Evolutionary conservation across 2,113 vertebrate species (phyloP), one percentile per base, ranked within the genome.

Genomic region (Jaculus jaculus): DNA sequence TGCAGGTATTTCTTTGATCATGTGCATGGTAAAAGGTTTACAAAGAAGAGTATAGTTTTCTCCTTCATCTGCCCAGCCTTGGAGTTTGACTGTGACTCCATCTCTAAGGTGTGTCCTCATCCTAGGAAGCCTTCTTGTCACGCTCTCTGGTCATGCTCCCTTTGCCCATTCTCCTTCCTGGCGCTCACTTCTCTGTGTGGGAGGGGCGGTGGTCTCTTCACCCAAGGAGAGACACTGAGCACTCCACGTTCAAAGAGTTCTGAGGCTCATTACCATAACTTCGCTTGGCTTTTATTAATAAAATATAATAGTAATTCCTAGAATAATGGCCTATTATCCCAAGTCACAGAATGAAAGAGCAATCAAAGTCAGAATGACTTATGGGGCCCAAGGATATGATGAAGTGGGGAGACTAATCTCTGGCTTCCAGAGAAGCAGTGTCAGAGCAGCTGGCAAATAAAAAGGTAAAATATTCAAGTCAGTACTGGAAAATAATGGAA

Each of bases 281-380:
- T 92, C 69, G 42, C 28, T 90, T 39, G 20, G 72, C 81, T 90
- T 87, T 94, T 95, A 96, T 97, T 98, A 97, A 98, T 98, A 98
- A 97, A 97, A 96, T 96, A 96, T 96, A 94, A 96, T 58, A 89
- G 95, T 92, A 96, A 95, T 97, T 97, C 95, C 60, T 92, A 96
- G 96, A 97, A 97, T 97, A 96, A 96, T 93, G 80, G 96, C 66
- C 96, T 97, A 87, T 96, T 97, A 97, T 87, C 95, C 97, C 93
- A 96, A 97, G 97, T 92, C 96, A 96, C 73, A 17, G 94, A 83
- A 92, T 87, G 96, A 97, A 92, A 97, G 95, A 69, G 68, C 84
- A 96, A 96, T 98, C 97, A 97, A 97, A 97, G 83, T 66, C 71
- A 96, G 92, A 87, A 93, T 96, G 97, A 98, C 87, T 97, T 95